phyloP scores from a whole-genome alignment of 2,888 invertebrate genomes.

The Desoria tigrina region DNA sequence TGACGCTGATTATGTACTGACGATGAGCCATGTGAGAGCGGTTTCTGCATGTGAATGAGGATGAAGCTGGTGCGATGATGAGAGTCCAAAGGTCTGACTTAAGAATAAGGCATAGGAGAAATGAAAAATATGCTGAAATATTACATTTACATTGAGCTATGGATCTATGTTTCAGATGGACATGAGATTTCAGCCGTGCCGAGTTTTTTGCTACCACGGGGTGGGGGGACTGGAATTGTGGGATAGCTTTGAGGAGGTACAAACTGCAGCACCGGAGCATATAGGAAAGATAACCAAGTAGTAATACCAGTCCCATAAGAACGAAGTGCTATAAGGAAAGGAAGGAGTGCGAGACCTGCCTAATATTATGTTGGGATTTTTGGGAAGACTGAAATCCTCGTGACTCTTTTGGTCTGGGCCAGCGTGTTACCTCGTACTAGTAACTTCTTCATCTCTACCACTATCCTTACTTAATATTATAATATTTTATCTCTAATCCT shows the following conservation, averaged over 20 bases:
- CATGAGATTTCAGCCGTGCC: not conserved
- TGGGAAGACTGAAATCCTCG: slow-evolving; percentile 13
- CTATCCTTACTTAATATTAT: not conserved
- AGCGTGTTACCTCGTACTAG: slow-evolving; percentile 14
- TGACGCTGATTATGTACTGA: not conserved
- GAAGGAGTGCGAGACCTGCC: too few species aligned
- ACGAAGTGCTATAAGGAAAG: too few species aligned
- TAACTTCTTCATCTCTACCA: not conserved
- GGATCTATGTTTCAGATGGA: not conserved
- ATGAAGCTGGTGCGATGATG: not conserved
- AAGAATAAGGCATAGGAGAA: too few species aligned
- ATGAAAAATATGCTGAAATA: too few species aligned
- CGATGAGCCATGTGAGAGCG: not conserved
- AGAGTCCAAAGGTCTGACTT: slow-evolving; percentile 8
- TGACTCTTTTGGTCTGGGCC: slow-evolving; percentile 16
- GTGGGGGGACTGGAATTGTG: slow-evolving; percentile 3
- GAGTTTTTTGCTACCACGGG: not conserved
- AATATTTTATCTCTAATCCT: too few species aligned
- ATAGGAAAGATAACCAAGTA: too few species aligned
- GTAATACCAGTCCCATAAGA: too few species aligned
- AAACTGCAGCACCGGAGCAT: too few species aligned
- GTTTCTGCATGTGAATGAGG: slow-evolving; percentile 1
- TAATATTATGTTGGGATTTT: not conserved
- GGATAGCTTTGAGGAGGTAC: not conserved
- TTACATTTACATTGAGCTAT: too few species aligned